Base-by-base conservation (phyloP, 2,888 invertebrate species). In the Xanthorhoe designata region DNA sequence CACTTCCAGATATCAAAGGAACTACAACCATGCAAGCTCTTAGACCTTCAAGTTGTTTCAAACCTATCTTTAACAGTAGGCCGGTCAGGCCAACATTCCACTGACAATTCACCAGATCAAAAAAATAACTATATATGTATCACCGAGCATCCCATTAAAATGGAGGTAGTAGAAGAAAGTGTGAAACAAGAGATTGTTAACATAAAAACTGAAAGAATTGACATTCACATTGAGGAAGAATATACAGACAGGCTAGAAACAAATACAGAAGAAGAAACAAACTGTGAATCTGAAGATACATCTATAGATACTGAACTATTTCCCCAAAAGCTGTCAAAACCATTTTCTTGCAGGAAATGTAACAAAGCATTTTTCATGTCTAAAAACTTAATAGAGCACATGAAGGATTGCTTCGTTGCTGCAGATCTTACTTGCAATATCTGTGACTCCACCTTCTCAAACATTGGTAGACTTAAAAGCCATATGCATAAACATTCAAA, bases 51-150 rank as follows among this genome's bases (percentile, higher is more conserved):
- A 38, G 49, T 61, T 0, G 50, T 55, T 3, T 13, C 51, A n/a
- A 62, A 62, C 45, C 24, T 62, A 6, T 56, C 51, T 0, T 32
- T 62, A 0, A 62, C 56, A 5, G 8, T 62, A 4, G 29, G 42
- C 5, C 18, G 7, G 6, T 18, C 8, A 3, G 19, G 52, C 10
- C 3, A 19, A 32, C 32, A 32, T 51, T 6, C 3, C 17, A 15
- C 8, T 0, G 13, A 6, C 47, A 15, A 47, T 17, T 13, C 13
- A 1, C n/a, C 8, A 42, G 18, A 50, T 8, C 10, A 50, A 5
- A 2, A 0, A 13, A 45, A 18, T 5, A 62, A 62, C 24, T 62
- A 51, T 45, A 10, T 62, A 17, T 62, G 62, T 32, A 18, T 56
- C 2, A n/a, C 42, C 0, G 62, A 62, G 19, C 15, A 2, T 38